phyloP scores from a whole-genome alignment of 2,797 vertebrate species.

The Enteromius afrohamiltoni region DNA sequence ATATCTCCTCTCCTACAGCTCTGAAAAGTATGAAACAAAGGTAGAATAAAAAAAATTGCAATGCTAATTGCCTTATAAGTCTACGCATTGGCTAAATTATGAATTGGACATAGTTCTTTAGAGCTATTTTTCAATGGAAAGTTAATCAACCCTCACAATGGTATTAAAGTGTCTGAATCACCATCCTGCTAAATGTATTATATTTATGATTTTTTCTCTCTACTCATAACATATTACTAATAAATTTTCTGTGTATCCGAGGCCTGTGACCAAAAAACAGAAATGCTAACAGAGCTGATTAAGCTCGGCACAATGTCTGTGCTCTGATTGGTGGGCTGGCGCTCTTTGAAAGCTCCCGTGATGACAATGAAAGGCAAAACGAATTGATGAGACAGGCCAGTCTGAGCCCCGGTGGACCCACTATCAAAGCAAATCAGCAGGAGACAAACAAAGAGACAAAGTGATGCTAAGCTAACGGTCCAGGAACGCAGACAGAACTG shows the following conservation, averaged over 20 bases:
- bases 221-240: neutral
- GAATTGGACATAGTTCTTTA: slow-evolving; percentile 28
- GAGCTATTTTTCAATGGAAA: slow-evolving; percentile 22
- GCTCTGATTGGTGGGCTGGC: slow-evolving; percentile 67
- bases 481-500: neutral
- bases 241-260: slow-evolving; percentile 21
- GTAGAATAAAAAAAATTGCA: neutral
- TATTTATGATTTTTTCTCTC: slow-evolving; percentile 5
- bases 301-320: slow-evolving; percentile 65
- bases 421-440: slow-evolving; percentile 57
- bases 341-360: slow-evolving; percentile 61
- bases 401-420: slow-evolving; percentile 31
- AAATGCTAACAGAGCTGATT: slow-evolving; percentile 69
- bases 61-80: slow-evolving; percentile 8
- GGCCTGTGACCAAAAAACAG: slow-evolving; percentile 40
- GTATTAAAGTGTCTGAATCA: slow-evolving; percentile 31
- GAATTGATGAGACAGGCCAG: slow-evolving; percentile 51
- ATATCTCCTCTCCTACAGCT: too few species aligned
- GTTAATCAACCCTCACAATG: slow-evolving; percentile 1
- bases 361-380: slow-evolving; percentile 52
- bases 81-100: slow-evolving; percentile 19
- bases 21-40: neutral
- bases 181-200: neutral
- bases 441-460: slow-evolving; percentile 52
- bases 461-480: slow-evolving; percentile 45